Base-by-base conservation (phyloP, 1,140 invertebrate genomes). In the Colletes gigas region DNA sequence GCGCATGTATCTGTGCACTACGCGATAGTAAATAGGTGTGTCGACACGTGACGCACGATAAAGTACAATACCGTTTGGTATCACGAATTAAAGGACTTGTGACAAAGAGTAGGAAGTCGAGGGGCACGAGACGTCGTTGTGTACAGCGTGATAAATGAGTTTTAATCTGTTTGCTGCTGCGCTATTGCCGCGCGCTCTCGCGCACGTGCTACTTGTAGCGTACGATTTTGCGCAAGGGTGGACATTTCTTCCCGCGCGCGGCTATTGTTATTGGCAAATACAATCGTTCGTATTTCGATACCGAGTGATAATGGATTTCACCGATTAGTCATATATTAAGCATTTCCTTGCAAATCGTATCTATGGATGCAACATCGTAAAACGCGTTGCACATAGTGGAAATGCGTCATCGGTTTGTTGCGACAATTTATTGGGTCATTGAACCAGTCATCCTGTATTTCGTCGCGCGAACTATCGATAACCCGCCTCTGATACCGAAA, bases 31-130 rank as follows among this genome's bases (percentile, higher is more conserved):
- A 50, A 50, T 75, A 44, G 30, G 14, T 60, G 63, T 15, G 78
- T 52, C 9, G 72, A 41, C 78, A 68, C 72, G 72, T 80, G 78
- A 52, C 78, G 12, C 5, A 39, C 72, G 78, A 80, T 68, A 75
- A 68, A 68, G 54, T 19, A 41, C 50, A 50, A 19, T 41, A 6
- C 52, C 17, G 10, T 54, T 54, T 8, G 5, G 6, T 66, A 57
- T 65, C 77, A 60, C 50, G 52, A 73, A 79, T 68, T 52, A 80
- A 75, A 54, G 72, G 72, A 52, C 62, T 60, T 17, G 6, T 9
- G 19, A 47, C 55, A 50, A 10, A 8, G 14, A 44, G 19, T 12
- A 63, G 59, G 57, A 55, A 72, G 50, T n/a, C 4, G 19, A 6
- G n/a, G 44, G 8, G n/a, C 5, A 9, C 4, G 19, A 39, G 15